Percentiles rank a stretch among this genome's conserved stretches.
These are phyloP conservation scores for Xiphophorus birchmanni DNA, from an alignment of 2,797 vertebrate genomes.

Conservation along the genomic window DNA sequence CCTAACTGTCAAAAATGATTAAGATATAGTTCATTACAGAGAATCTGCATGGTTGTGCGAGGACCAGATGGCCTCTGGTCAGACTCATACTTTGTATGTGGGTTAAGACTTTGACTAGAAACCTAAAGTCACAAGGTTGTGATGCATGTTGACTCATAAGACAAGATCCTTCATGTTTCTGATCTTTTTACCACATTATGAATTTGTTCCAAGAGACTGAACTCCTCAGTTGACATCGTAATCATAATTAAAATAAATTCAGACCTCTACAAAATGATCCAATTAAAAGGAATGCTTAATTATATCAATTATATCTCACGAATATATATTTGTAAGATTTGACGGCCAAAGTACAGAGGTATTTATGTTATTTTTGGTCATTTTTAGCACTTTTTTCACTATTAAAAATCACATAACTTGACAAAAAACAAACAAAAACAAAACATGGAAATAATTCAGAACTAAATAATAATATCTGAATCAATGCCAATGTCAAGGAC, in stretches of 20 bases:
- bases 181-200: neutral
- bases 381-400: neutral
- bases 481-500: neutral
- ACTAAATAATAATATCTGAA: neutral
- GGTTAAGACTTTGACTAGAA: conserved; percentile 45
- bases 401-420: neutral
- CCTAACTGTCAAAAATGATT: conserved; percentile 55
- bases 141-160: conserved; percentile 48
- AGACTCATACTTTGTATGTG: conserved; percentile 17
- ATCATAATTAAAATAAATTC: neutral
- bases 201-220: conserved; percentile 14
- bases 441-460: neutral
- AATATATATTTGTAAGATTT: neutral
- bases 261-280: neutral
- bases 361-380: neutral
- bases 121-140: conserved; percentile 59
- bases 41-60: conserved; percentile 33
- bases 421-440: neutral
- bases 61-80: conserved; percentile 51
- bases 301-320: neutral
- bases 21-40: conserved; percentile 52
- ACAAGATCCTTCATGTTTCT: conserved; percentile 26
- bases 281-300: neutral
- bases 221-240: conserved; percentile 5
- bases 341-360: neutral